Conservation (phyloP, 1,140 invertebrate species). For the Lasioglossum albipes region DNA sequence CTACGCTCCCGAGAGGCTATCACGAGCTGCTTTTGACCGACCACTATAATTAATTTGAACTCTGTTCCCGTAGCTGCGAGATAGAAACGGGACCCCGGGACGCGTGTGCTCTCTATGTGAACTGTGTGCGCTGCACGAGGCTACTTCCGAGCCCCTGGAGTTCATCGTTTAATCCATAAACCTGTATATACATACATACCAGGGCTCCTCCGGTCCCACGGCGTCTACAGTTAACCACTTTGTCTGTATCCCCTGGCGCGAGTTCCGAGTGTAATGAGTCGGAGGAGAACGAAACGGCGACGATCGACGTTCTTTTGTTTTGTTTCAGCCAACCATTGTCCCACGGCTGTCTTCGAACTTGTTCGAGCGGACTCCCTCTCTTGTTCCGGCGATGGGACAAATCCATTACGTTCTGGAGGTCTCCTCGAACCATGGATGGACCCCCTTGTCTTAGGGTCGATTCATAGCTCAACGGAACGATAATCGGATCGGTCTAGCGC, state of each 20-base stretch:
- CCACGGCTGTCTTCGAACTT: no score
- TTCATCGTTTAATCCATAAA: not conserved
- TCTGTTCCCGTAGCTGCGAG: not conserved
- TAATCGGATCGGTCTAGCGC: no score
- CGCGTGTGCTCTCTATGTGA: not conserved
- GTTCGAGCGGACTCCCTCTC: no score
- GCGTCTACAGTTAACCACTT: not conserved
- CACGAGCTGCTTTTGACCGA: constrained; percentile 8
- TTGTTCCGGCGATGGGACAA: no score
- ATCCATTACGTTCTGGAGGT: no score
- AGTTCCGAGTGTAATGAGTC: not conserved
- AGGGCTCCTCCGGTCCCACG: not conserved
- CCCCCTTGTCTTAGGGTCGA: no score
- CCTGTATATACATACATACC: not conserved
- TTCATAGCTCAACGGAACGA: no score
- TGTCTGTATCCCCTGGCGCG: not conserved
- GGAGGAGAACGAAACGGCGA: not conserved
- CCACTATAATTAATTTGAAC: constrained; percentile 30
- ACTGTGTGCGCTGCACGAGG: not conserved
- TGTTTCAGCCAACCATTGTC: no score
- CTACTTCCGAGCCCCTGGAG: not conserved
- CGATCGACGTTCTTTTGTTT: not conserved
- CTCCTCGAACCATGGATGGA: no score
- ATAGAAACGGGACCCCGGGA: not conserved
- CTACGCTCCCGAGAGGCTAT: not conserved